A percentile compares a stretch with the other conserved stretches of the same genome.
These are phyloP conservation scores for Tamandua tetradactyla DNA, from an alignment of 2,797 vertebrate genomes.

Conservation along the genomic window DNA sequence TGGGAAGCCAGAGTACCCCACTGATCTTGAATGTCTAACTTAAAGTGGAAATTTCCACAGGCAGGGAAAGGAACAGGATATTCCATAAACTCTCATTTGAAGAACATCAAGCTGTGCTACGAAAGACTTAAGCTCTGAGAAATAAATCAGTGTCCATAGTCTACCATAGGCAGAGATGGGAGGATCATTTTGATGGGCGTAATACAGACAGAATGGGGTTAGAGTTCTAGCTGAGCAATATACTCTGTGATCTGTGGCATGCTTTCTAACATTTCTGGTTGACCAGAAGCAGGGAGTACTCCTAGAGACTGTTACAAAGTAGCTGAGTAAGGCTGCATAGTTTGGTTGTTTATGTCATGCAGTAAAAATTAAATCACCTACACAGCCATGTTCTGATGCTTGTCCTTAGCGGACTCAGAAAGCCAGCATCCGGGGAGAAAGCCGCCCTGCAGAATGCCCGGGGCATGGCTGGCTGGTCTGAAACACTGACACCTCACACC, in stretches of 20 bases:
- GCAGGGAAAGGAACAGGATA: neutral
- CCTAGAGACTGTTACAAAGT: neutral
- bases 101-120: neutral
- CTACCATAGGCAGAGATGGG: neutral
- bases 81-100: neutral
- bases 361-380: neutral
- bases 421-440: neutral
- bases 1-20: no score
- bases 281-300: neutral
- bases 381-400: neutral
- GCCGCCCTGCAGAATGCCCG: neutral
- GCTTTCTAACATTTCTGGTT: neutral
- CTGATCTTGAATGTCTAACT: neutral
- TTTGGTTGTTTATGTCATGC: neutral
- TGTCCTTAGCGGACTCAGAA: neutral
- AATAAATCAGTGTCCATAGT: neutral
- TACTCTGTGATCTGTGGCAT: neutral
- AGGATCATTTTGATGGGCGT: neutral
- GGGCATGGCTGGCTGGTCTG: neutral
- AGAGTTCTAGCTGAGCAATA: neutral
- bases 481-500: neutral
- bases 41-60: no score
- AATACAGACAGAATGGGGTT: accelerated
- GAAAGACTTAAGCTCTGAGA: neutral
- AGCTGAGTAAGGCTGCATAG: neutral